Evolutionary conservation across 2,113 vertebrate genomes (phyloP), one percentile per base, ranked within the genome.

Genomic region (Willisornis vidua): DNA sequence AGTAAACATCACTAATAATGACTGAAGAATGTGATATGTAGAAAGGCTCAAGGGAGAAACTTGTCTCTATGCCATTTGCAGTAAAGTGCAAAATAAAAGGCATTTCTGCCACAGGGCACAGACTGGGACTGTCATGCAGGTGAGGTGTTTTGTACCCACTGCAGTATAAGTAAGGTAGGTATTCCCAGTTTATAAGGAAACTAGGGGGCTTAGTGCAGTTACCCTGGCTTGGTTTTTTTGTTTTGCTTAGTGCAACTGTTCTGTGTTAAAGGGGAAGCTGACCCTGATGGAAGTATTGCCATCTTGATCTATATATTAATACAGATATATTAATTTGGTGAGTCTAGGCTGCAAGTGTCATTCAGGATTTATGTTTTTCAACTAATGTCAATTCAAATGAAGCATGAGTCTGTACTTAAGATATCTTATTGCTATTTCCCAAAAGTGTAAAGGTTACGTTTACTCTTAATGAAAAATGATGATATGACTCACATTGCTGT

Each of bases 401-500:
- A 94, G 54, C 66, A 73, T 49, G 77, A 77, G 37, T 75, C 59
- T 85, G 51, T 84, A 67, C 85, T 70, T 95, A 45, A 43, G 72
- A 78, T 93, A 73, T 81, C 65, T 75, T 92, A 35, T 5, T 86
- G 81, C 91, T 67, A 9, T 67, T 94, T 89, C 66, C 70, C 3
- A 4, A 70, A 81, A 86, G 61, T 90, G 61, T 79, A 93, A 86
- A 94, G 87, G 82, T 96, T 96, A 79, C 61, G 20, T 91, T 91
- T 92, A 82, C 61, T 79, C 65, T 79, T 91, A 62, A 90, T 94
- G 71, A 96, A 87, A 91, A 95, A 94, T 79, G 71, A 85, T 9
- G n/a, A 63, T 48, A 71, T 95, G 93, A 94, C 74, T 96, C 89
- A 93, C 51, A 41, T 54, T 63, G 58, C 58, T 91, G 90, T 70